Conservation (phyloP, 2,888 invertebrate genomes). For the Stenotaenia linearis region DNA sequence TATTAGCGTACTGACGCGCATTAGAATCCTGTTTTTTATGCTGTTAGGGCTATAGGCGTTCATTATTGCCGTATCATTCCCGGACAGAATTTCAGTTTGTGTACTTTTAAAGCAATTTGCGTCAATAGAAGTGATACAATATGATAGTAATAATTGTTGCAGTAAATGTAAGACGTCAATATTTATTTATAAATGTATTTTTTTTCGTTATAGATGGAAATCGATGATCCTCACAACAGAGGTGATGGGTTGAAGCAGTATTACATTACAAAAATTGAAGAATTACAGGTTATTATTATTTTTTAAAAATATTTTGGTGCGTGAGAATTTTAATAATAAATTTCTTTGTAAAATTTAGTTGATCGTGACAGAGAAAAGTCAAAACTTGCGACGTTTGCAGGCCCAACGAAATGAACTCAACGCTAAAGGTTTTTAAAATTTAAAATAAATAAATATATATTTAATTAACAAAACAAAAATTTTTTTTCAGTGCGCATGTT, state of each 20-base stretch:
- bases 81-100: neutral
- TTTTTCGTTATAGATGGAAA: constrained; percentile 44
- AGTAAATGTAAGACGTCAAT: too few relatives aligned
- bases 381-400: constrained; percentile 91
- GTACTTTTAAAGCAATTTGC: neutral
- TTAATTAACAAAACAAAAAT: neutral
- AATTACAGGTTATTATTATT: constrained; percentile 63
- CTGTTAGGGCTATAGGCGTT: neutral
- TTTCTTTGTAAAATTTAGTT: constrained; percentile 52
- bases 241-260: constrained; percentile 92
- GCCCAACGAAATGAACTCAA: constrained; percentile 98
- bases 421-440: constrained; percentile 66
- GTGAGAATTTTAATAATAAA: too few relatives aligned
- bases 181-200: neutral
- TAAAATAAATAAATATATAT: constrained; percentile 8
- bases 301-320: too few relatives aligned
- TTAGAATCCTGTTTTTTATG: neutral
- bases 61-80: neutral
- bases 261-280: constrained; percentile 96
- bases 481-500: constrained; percentile 76
- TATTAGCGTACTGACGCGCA: neutral
- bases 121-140: neutral
- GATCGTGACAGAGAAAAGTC: constrained; percentile 93
- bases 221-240: constrained; percentile 49
- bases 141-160: too few relatives aligned